Percentiles rank a stretch among this genome's conserved stretches.
These are phyloP conservation scores for Spatulosminthurus flaviceps DNA, from an alignment of 2,888 invertebrate species.

Conservation along the genomic window DNA sequence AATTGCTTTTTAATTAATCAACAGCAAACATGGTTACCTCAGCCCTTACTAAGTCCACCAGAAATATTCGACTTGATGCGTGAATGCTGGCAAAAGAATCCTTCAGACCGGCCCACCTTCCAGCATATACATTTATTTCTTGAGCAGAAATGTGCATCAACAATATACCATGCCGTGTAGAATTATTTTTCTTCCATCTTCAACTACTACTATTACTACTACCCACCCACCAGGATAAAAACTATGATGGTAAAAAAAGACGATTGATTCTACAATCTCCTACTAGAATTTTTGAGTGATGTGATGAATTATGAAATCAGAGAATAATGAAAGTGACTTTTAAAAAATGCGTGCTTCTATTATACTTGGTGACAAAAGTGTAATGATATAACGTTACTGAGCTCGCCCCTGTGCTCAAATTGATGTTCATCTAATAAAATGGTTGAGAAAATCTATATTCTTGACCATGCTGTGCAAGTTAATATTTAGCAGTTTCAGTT, in stretches of 20 bases:
- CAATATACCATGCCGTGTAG: slow-evolving; percentile 59
- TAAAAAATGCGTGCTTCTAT: too few relatives aligned
- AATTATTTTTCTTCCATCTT: slow-evolving; percentile 31
- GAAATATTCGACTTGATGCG: slow-evolving; percentile 81
- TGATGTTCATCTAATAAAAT: too few relatives aligned
- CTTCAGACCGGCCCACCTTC: slow-evolving; percentile 72
- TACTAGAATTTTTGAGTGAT: background rate
- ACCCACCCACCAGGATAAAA: background rate
- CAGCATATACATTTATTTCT: slow-evolving; percentile 77
- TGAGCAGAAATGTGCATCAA: slow-evolving; percentile 67
- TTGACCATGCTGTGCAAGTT: too few relatives aligned
- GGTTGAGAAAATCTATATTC: too few relatives aligned
- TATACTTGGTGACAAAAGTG: too few relatives aligned
- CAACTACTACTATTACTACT: slow-evolving; percentile 33
- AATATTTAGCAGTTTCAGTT: background rate
- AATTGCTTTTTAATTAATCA: slow-evolving; percentile 19
- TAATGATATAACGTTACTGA: too few relatives aligned
- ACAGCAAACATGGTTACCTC: slow-evolving; percentile 72
- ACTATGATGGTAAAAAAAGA: background rate
- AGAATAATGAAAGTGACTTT: background rate
- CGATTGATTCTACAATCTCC: background rate
- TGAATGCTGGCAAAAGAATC: slow-evolving; percentile 75
- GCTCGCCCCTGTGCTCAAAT: too few relatives aligned
- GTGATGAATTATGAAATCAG: slow-evolving; percentile 31
- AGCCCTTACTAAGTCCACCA: slow-evolving; percentile 79